Base-by-base conservation (phyloP, 2,113 vertebrate species). In the Mirounga angustirostris region DNA sequence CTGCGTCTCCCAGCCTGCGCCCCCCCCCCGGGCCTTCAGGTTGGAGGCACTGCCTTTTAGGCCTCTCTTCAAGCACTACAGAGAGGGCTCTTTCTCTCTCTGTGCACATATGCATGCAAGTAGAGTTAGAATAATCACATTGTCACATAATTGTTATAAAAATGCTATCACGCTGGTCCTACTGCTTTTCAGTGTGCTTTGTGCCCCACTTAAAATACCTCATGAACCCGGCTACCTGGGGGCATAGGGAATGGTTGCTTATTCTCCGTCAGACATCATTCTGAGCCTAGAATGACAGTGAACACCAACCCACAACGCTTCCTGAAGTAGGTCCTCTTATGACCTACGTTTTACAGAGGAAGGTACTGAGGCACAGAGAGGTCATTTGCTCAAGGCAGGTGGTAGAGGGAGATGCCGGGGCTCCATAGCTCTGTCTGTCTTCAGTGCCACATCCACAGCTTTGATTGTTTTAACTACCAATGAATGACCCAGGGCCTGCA, bases 51-150 rank as follows among this genome's bases (percentile, higher is more conserved):
- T 2, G 26, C 84, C n/a, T 2, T 36, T 30, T 54, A 3, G n/a
- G 46, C 52, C 5, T 50, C 78, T 74, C 22, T 12, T 7, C 12
- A 18, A 16, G n/a, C 54, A 26, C 15, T 0, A 1, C 6, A 4
- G 78, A 21, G 28, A 33, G 9, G 28, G 33, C 4, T 71, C 28
- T 14, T 4, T 50, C 21, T 30, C 28, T 10, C 8, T 50, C 21
- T 30, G 24, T 36, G 7, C 4, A 19, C 0, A 3, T 0, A 0
- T 24, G 71, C 5, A 3, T 2, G 40, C 22, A 46, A 24, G 22
- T 4, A 26, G 26, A 82, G 46, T n/a, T 21, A 63, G 50, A n/a
- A 69, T 24, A 58, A 52, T 24, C 56, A 28, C 30, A 4, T 1
- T 4, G 0, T 16, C 30, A 16, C 4, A 1, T 24, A 2, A 24